Conservation (phyloP, 2,888 invertebrate genomes). For the Branchipolynoe longqiensis region DNA sequence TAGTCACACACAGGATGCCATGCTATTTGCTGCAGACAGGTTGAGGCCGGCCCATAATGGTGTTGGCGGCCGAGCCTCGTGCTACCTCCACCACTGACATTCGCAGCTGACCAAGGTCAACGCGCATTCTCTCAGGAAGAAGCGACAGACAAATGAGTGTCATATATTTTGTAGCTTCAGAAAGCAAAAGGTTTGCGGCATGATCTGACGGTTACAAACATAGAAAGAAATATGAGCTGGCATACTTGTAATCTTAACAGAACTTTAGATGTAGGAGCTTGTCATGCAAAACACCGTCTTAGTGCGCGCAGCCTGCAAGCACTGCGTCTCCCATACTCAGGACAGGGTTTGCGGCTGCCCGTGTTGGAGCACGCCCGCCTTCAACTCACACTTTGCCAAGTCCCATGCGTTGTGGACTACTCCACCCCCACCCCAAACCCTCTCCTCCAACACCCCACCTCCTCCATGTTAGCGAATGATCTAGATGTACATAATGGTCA, state of each 20-base stretch:
- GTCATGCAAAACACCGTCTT: conserved; percentile 45
- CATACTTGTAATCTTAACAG: conserved; percentile 16
- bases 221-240: not conserved
- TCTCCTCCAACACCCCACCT: no score
- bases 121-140: conserved; percentile 29
- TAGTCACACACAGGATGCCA: conserved; percentile 25
- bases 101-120: not conserved
- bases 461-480: no score
- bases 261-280: not conserved
- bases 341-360: not conserved
- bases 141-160: conserved; percentile 5
- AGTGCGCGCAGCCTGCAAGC: conserved; percentile 23
- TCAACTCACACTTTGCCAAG: conserved; percentile 11
- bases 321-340: conserved; percentile 1
- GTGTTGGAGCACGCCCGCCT: not conserved
- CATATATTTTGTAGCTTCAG: conserved; percentile 39
- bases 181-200: conserved; percentile 42
- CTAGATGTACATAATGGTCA: no score
- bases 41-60: conserved; percentile 1
- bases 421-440: no score
- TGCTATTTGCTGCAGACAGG: conserved; percentile 41
- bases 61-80: not conserved
- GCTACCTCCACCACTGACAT: conserved; percentile 9
- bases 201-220: conserved; percentile 36
- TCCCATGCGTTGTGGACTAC: not conserved